phyloP scores from a whole-genome alignment of 2,113 vertebrate species.

The Ranitomeya variabilis region DNA sequence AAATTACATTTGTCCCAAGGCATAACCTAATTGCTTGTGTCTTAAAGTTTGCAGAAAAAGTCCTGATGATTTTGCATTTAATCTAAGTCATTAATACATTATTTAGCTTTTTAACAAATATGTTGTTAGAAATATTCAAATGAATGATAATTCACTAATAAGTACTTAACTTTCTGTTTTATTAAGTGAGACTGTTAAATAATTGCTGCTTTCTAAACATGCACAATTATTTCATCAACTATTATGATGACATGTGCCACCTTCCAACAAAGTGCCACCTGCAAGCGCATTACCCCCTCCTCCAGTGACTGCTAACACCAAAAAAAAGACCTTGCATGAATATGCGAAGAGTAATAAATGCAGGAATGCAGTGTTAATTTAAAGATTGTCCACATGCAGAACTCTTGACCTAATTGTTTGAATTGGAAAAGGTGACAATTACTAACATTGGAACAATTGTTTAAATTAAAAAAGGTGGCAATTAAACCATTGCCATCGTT shows the following conservation, averaged over 20 bases:
- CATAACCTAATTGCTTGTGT: not conserved
- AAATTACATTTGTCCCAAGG: not conserved
- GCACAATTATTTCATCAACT: slow-evolving; percentile 19
- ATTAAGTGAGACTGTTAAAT: not conserved
- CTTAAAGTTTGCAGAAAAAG: too few relatives aligned
- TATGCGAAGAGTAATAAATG: slow-evolving; percentile 28
- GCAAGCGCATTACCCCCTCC: not conserved
- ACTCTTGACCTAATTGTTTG: slow-evolving; percentile 53
- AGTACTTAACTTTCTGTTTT: not conserved
- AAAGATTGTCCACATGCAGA: slow-evolving; percentile 38
- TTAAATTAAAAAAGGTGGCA: slow-evolving; percentile 50
- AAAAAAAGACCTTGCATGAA: not conserved
- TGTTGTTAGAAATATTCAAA: not conserved
- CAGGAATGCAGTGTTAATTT: slow-evolving; percentile 42
- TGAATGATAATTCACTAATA: not conserved
- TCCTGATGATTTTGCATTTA: not conserved
- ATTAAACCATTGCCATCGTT: slow-evolving; percentile 45
- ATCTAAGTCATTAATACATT: not conserved
- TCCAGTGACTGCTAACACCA: not conserved
- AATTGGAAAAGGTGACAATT: slow-evolving; percentile 37
- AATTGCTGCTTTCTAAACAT: not conserved
- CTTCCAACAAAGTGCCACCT: not conserved
- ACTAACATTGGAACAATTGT: slow-evolving; percentile 25
- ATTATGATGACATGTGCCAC: not conserved
- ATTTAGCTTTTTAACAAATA: not conserved